Base-by-base conservation (phyloP, 2,888 invertebrate species). In the Pelosia muscerda region DNA sequence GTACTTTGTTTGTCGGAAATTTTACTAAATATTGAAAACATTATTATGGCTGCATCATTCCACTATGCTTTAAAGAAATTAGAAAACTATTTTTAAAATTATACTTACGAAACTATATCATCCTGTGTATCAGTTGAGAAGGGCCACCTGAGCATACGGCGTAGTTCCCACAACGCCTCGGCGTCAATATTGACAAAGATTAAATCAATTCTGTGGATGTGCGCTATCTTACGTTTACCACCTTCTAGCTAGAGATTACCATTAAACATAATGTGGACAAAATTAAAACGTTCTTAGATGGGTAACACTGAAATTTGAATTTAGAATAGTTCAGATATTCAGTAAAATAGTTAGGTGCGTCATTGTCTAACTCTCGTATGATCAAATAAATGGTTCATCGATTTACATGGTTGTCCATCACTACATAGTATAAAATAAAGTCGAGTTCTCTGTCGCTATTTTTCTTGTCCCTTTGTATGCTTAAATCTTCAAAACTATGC, bases 141-240 rank as follows among this genome's bases (percentile, higher is more conserved):
- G 73, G 86, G 84, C 88, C 94, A 94, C 94, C 94, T 94, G 94
- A 92, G 93, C 90, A 94, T 88, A 94, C 94, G 82, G 81, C 73
- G 86, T 71, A 81, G 89, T 92, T 92, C 93, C 91, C 93, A 92
- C 89, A 88, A 82, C 87, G 86, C 86, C 88, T 84, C 85, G 78
- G 71, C 84, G 92, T 92, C 93, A 94, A 94, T 94, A 93, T 94
- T 94, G 89, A 92, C 92, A 82, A 83, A 89, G 92, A 94, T 92
- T 92, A 93, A 88, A 90, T 89, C 91, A 89, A 92, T 91, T 91
- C 89, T 86, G 76, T 86, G 88, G 87, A 88, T 88, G 84, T 71
- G 84, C 72, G 81, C 82, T 92, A 89, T 90, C 91, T 89, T 87
- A 89, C 87, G 88, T 84, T 49, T 74, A 76, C 75, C 68, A 73